These are phyloP conservation scores for Oophaga pumilio DNA, from an alignment of 2,113 vertebrate genomes.

Conservation along the genomic window DNA sequence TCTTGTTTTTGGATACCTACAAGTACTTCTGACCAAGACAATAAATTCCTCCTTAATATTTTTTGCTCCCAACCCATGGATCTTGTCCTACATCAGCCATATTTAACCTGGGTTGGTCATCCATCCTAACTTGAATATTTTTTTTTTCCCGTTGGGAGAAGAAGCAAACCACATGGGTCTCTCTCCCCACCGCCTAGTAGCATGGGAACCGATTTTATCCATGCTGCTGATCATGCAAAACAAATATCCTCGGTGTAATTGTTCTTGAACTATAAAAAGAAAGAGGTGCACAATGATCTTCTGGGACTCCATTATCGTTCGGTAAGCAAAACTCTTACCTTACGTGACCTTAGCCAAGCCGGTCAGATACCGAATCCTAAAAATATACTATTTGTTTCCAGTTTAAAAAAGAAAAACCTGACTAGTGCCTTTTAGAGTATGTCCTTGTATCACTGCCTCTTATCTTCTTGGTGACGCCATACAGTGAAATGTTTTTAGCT, in stretches of 20 bases:
- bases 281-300: background rate
- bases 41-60: too few species aligned
- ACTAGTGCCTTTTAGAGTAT: background rate
- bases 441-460: background rate
- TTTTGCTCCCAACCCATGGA: too few species aligned
- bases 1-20: too few species aligned
- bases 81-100: background rate
- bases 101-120: background rate
- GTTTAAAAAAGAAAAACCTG: too few species aligned
- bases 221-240: background rate
- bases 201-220: background rate
- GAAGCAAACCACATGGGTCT: background rate
- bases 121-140: background rate
- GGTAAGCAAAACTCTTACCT: background rate
- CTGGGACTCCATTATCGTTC: background rate
- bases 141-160: background rate
- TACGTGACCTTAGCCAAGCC: background rate
- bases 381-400: background rate
- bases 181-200: background rate
- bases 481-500: background rate
- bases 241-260: background rate
- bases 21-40: too few species aligned
- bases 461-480: background rate
- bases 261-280: conserved; percentile 18
- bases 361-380: background rate